Evolutionary conservation across 2,888 invertebrate genomes (phyloP), one percentile per base, ranked within the genome.

Genomic region (Alsophila aescularia): DNA sequence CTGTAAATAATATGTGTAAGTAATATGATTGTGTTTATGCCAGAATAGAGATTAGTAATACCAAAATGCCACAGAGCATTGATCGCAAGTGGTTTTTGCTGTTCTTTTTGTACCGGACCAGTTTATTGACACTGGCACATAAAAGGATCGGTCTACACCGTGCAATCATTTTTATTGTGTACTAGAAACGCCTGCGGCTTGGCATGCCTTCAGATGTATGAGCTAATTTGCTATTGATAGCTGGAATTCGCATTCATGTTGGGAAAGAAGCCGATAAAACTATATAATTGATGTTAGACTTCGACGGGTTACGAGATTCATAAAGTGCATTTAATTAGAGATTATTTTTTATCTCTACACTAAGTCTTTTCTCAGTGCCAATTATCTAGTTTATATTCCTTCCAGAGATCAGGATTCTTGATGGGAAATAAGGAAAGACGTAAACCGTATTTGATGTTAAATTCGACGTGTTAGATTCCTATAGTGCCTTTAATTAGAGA

Each of bases 141-240:
- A 68, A 67, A 69, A 67, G 68, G 69, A 68, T 69, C 70, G 68
- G 67, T 65, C 66, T 70, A 64, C 65, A 69, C 63, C 66, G 66
- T 57, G 71, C 72, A 73, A 74, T 75, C 69, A 75, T 70, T 73
- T 70, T 72, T 72, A 72, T 75, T 71, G 69, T 73, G 70, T 70
- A 50, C 55, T 58, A 58, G 58, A 48, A 48, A 35, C 44, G 52
- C 52, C 50, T 18, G 57, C 50, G 61, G 55, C 55, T 61, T 40
- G 45, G 55, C 55, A 55, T 55, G 49, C 44, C 45, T 40, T 50
- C 55, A 50, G 55, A 40, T 44, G 55, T 34, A 40, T 40, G 35
- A 40, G 34, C 42, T 13, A 43, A 37, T 39, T 29, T 35, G 24
- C 49, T 49, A 50, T 50, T 50, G 50, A 45, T 50, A 36, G 41